Base-by-base conservation (phyloP, 2,797 vertebrate species). In the Lepilemur ruficaudatus region DNA sequence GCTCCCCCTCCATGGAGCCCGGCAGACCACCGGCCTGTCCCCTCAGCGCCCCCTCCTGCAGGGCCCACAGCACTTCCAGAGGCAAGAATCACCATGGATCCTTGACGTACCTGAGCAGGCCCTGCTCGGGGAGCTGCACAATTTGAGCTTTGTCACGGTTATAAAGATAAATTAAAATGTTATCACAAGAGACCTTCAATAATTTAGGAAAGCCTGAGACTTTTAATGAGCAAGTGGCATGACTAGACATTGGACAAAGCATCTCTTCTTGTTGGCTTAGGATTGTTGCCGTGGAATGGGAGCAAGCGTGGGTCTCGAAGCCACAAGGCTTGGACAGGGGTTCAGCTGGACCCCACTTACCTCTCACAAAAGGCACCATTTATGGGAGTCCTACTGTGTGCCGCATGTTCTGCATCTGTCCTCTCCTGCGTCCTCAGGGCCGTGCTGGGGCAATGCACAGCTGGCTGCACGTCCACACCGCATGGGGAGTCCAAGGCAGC, bases 261-360 rank as follows among this genome's bases (percentile, higher is more conserved):
- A 0, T 14, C 13, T 70, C 38, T 35, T 10, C 25, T 78, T 7
- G 28, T 23, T 46, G 57, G 23, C 4, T 20, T 4, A 5, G 9
- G 30, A 23, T 12, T 4, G 0, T 28, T 5, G 35, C 5, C 1
- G 0, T 14, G 59, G 59, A 4, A 2, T 25, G 3, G 7, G n/a
- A 61, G 50, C 8, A 17, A 0, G 20, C 0, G 15, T 1, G 28
- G 43, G 0, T 73, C 38, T 72, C 38, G 57, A 23, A 7, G 38
- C 32, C 22, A n/a, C 38, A 63, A 65, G 35, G 25, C 23, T 14
- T 59, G 38, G 28, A 8, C 1, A 14, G 63, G 48, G 57, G 28
- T 4, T n/a, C 18, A 13, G 57, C 4, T 0, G 61, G 55, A 12
- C 12, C 28, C 63, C n/a, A 5, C 50, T 50, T 2, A 13, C n/a